These are phyloP conservation scores for Cyphomyrmex costatus DNA, from an alignment of 1,140 invertebrate species.

Conservation along the genomic window DNA sequence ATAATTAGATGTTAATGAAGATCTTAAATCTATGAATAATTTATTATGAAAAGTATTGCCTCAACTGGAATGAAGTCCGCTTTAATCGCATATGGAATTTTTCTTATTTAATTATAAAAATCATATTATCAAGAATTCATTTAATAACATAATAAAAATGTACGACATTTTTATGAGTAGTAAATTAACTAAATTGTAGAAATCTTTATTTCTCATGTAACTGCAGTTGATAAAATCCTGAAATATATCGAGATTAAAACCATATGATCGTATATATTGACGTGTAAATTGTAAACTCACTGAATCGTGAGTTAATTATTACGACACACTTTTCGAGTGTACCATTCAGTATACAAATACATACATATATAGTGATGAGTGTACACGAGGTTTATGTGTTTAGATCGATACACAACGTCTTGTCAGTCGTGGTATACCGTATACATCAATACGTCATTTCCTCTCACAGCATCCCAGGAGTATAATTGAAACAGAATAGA, in stretches of 20 bases:
- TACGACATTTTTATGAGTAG: background rate
- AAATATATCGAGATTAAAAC: conserved; percentile 14
- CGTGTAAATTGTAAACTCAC: conserved; percentile 19
- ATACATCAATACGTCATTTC: conserved; percentile 45
- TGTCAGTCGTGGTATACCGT: conserved; percentile 18
- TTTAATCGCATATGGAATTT: too few species aligned
- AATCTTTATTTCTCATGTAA: background rate
- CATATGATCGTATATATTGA: background rate
- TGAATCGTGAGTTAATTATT: conserved; percentile 46
- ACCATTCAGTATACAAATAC: background rate
- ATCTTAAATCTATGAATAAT: too few species aligned
- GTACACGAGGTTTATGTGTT: background rate
- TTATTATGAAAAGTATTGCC: too few species aligned
- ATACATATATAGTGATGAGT: conserved; percentile 3
- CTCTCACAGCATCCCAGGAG: conserved; percentile 29
- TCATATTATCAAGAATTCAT: background rate
- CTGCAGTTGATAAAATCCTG: background rate
- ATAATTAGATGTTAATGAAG: too few species aligned
- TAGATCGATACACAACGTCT: conserved; percentile 51
- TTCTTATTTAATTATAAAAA: background rate
- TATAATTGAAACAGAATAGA: conserved; percentile 48
- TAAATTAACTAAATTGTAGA: background rate
- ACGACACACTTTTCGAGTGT: conserved; percentile 4
- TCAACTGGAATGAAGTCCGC: too few species aligned
- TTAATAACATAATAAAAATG: background rate